A percentile compares a stretch with the other conserved stretches of the same genome.
Evolutionary conservation across 2,113 vertebrate species (phyloP).

Genomic region (Gallinago jamesoni): DNA sequence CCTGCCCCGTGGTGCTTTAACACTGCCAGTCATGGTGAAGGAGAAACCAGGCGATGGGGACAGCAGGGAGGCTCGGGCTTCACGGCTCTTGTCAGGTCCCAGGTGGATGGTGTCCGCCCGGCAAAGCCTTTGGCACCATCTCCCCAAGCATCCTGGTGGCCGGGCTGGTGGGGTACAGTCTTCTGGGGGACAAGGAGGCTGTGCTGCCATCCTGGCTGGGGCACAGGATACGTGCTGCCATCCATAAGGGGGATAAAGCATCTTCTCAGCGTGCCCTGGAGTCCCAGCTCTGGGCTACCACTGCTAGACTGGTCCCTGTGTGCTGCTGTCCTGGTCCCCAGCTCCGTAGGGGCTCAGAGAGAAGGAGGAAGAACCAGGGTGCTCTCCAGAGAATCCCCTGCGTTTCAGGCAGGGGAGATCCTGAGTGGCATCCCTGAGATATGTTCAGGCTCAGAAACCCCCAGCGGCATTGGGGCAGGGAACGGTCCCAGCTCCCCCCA

Average conservation of each 20-base stretch:
- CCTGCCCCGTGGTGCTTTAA: background rate
- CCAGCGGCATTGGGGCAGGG: fast-evolving
- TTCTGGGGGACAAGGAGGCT: background rate
- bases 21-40: fast-evolving
- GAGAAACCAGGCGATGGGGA: background rate
- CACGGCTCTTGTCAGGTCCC: fast-evolving
- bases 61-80: background rate
- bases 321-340: background rate
- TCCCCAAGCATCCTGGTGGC: background rate
- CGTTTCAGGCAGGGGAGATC: background rate
- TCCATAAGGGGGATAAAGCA: background rate
- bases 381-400: background rate
- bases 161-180: fast-evolving
- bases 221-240: background rate
- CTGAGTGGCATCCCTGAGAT: background rate
- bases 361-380: background rate
- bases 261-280: background rate
- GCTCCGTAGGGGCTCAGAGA: background rate
- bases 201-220: background rate
- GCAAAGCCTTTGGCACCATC: background rate
- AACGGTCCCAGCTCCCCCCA: background rate
- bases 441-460: background rate
- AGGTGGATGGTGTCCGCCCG: fast-evolving
- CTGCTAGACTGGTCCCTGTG: fast-evolving
- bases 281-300: background rate